Evolutionary conservation across 64 coral and sea anemone species (phyloP).

Genomic region (Hydrozoanthus tunicans): DNA sequence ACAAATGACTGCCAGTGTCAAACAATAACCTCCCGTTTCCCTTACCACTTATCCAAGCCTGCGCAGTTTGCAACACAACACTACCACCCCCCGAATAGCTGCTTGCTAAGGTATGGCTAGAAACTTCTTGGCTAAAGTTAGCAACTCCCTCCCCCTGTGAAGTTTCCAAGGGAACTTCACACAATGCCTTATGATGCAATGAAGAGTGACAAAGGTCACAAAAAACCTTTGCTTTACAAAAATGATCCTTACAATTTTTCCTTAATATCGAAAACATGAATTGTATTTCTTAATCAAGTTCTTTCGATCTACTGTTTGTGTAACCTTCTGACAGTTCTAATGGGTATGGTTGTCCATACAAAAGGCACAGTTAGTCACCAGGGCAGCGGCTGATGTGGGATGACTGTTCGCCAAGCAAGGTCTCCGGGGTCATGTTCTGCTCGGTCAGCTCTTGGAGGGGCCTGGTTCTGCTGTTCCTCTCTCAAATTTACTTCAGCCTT

Average conservation of each 20-base stretch:
- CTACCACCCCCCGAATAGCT: background rate
- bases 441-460: too few species aligned
- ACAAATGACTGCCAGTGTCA: too few species aligned
- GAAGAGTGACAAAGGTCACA: slow-evolving; percentile 1
- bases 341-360: slow-evolving; percentile 22
- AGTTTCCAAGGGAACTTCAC: background rate
- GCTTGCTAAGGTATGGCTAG: background rate
- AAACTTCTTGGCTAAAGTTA: background rate
- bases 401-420: background rate
- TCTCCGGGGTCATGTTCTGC: background rate
- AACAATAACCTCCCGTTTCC: background rate
- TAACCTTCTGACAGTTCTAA: slow-evolving; percentile 41
- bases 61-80: too few species aligned
- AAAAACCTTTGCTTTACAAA: slow-evolving; percentile 13
- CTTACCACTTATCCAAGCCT: too few species aligned
- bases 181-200: background rate
- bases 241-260: background rate
- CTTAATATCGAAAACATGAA: slow-evolving; percentile 35
- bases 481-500: too few species aligned
- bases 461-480: too few species aligned
- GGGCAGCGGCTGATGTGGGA: background rate
- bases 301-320: slow-evolving; percentile 15
- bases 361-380: background rate
- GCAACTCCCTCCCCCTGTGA: background rate
- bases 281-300: slow-evolving; percentile 13